Base-by-base conservation (phyloP, 2,888 invertebrate species). In the Orchesellides sinensis region DNA sequence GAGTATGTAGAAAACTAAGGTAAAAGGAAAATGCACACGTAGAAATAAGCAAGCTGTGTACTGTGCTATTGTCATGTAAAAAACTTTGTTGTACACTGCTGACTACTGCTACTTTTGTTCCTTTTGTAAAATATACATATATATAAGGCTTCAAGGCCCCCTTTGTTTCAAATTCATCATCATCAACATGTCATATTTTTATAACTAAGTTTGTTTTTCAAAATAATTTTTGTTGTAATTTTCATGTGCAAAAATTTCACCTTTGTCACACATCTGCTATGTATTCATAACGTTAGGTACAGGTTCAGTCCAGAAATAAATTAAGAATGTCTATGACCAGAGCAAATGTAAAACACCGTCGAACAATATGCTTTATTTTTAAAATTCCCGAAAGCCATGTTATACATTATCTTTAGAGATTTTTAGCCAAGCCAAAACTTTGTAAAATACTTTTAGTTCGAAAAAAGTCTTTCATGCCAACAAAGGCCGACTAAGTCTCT, bases 361-460 rank as follows among this genome's bases (percentile, higher is more conserved):
- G 12, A 8, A 35, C 35, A 8, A 5, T 35, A 12, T 35, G 35
- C 8, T 17, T 49, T 17, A 19, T 12, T 21, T 21, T 49, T 49
- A 8, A 70, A 69, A 69, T 52, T 14, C 69, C 78, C 78, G 35
- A 32, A 27, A 78, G 78, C 69, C 27, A 63, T 68, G 45, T 68
- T 68, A 59, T 77, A 27, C 19, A 78, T 69, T 52, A 69, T 70
- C 49, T 52, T 49, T n/a, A n/a, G 69, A 35, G 17, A 32, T 65
- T 66, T 68, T 68, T 59, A 21, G 59, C 59, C 66, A 78, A 61
- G 65, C 19, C 75, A 75, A 66, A 40, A n/a, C n/a, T 40, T 40
- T n/a, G 40, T n/a, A 40, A 40, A 40, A n/a, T 10, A 40, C 14
- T 40, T 40, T 2, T 14, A 8, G 40, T n/a, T n/a, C n/a, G 17